These are phyloP conservation scores for Trichomalopsis sarcophagae DNA, from an alignment of 1,140 invertebrate species.

Conservation along the genomic window DNA sequence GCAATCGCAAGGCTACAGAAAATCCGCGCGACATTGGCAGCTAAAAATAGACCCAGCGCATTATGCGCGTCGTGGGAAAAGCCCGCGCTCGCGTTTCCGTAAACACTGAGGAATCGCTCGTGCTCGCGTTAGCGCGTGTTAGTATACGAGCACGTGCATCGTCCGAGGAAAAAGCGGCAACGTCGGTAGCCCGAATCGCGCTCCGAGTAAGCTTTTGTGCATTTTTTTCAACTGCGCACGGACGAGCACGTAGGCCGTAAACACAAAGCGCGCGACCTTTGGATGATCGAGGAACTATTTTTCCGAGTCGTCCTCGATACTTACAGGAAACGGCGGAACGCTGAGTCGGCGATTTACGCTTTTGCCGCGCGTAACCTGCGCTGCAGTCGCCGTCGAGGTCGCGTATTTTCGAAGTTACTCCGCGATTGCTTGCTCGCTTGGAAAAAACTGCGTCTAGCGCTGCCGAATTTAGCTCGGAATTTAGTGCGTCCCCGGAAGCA, in stretches of 20 bases:
- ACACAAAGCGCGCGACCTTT: background rate
- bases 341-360: constrained; percentile 12
- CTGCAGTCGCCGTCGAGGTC: background rate
- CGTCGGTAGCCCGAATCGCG: too few relatives aligned
- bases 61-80: constrained; percentile 9
- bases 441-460: background rate
- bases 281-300: constrained; percentile 46
- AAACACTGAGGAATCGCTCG: constrained; percentile 31
- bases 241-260: background rate
- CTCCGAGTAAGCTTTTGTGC: too few relatives aligned
- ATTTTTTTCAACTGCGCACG: background rate
- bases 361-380: background rate
- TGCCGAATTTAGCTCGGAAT: too few relatives aligned
- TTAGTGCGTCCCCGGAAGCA: constrained; percentile 7
- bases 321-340: constrained; percentile 37
- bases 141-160: background rate
- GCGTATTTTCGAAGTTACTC: constrained; percentile 21
- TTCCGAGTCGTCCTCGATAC: constrained; percentile 40
- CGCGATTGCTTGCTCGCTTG: background rate
- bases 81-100: constrained; percentile 19
- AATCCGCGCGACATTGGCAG: constrained; percentile 36
- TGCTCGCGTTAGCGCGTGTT: too few relatives aligned
- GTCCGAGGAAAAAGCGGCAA: background rate
- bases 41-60: constrained; percentile 24
- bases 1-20: background rate